Evolutionary conservation across 2,113 vertebrate species (phyloP), one percentile per base, ranked within the genome.

Genomic region (Egretta garzetta): DNA sequence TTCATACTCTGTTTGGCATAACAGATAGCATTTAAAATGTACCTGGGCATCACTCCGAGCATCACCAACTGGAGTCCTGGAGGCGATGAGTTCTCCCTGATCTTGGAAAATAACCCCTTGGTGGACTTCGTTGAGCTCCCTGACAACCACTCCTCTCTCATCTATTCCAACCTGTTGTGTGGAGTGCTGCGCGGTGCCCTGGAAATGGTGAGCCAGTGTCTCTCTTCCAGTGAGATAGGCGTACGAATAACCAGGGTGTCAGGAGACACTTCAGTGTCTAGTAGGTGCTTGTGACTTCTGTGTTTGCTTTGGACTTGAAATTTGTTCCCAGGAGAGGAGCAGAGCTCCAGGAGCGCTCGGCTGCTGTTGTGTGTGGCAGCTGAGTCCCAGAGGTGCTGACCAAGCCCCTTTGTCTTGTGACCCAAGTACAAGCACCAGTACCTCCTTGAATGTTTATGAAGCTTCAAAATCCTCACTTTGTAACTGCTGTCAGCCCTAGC

Each of bases 31-130:
- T 99, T 99, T 96, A 99, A 99, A 97, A 99, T 99, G 99, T 99
- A 99, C 96, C 97, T 99, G 97, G 99, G 99, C 90, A 98, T 99
- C 97, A 99, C 99, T 77, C 99, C 99, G 1, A 99, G 99, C 86
- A 99, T 99, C 98, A 99, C 99, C 96, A 99, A 99, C 96, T 99
- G 99, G 99, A 99, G 99, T 96, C 99, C 99, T 27, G 99, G 99
- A 23, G 99, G 99, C 0, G 99, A 99, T 0, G 99, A 99, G 90
- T 99, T 99, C 98, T 99, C 99, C 72, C 99, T 99, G 88, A 99
- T 99, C 94, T 96, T 99, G 80, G 99, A 99, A 97, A 99, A 98
- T 93, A 99, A 99, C 97, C 99, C 99, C 1, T 96, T 99, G 97
- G 99, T 99, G 81, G 99, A 99, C 97, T 99, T 99, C 67, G 99